Percentiles rank a stretch among this genome's conserved stretches.
These are phyloP conservation scores for Taeniopygia guttata DNA, from an alignment of 2,797 vertebrate species.

Conservation along the genomic window DNA sequence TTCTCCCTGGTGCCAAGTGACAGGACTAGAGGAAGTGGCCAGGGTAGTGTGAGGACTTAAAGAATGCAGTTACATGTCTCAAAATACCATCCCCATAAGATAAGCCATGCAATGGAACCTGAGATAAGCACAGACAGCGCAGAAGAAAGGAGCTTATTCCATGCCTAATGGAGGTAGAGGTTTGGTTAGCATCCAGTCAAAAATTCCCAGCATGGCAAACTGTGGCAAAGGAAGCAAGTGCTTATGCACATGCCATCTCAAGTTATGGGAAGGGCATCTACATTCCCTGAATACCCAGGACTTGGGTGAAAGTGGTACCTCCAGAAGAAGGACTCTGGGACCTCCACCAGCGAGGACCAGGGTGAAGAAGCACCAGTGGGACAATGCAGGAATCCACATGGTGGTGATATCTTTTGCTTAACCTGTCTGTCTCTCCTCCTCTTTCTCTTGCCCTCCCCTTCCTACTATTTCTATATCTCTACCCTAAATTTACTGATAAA, in stretches of 20 bases:
- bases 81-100: not conserved
- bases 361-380: not conserved
- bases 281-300: not conserved
- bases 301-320: not conserved
- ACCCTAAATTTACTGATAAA: not conserved
- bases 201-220: not conserved
- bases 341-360: not conserved
- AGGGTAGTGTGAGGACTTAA: not conserved
- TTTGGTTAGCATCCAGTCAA: not conserved
- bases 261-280: not conserved
- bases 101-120: not conserved
- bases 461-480: not conserved
- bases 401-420: not conserved
- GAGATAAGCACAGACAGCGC: not conserved
- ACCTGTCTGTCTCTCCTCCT: not conserved
- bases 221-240: not conserved
- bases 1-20: not conserved
- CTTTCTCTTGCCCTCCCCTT: not conserved
- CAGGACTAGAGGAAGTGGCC: not conserved
- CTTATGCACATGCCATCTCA: not conserved
- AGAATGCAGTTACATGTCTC: not conserved
- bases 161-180: not conserved
- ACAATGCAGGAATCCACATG: fast-evolving
- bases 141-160: not conserved
- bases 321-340: not conserved